A percentile compares a stretch with the other conserved stretches of the same genome.
Conservation (phyloP, 2,113 vertebrate species). For the Dicrurus megarhynchus region DNA sequence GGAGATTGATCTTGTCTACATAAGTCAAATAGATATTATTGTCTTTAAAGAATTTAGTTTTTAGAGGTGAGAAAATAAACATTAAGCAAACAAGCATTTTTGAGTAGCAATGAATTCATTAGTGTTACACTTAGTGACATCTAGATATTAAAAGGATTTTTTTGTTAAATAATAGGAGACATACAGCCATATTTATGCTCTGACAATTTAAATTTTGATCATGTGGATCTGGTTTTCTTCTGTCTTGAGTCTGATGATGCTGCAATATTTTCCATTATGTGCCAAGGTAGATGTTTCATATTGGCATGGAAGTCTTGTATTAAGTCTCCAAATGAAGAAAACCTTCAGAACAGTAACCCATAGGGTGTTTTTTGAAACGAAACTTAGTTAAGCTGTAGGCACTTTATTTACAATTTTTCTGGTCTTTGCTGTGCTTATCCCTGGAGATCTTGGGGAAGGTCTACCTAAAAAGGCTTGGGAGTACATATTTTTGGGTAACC, state of each 20-base stretch:
- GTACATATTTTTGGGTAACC: not conserved
- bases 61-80: not conserved
- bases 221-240: not conserved
- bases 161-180: not conserved
- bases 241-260: not conserved
- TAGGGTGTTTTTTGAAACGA: not conserved
- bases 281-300: not conserved
- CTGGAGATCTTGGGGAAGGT: not conserved
- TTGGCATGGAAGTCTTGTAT: not conserved
- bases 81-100: not conserved
- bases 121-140: not conserved
- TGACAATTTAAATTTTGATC: not conserved
- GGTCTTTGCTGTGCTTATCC: not conserved
- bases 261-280: not conserved
- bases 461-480: not conserved
- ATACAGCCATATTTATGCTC: not conserved
- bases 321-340: not conserved
- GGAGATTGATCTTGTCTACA: not conserved
- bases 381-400: not conserved
- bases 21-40: not conserved
- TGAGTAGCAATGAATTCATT: not conserved
- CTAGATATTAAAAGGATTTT: not conserved
- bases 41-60: not conserved
- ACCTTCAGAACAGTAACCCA: not conserved
- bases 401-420: not conserved